Evolutionary conservation across 2,113 vertebrate genomes (phyloP).

Genomic region (Semnornis frantzii): DNA sequence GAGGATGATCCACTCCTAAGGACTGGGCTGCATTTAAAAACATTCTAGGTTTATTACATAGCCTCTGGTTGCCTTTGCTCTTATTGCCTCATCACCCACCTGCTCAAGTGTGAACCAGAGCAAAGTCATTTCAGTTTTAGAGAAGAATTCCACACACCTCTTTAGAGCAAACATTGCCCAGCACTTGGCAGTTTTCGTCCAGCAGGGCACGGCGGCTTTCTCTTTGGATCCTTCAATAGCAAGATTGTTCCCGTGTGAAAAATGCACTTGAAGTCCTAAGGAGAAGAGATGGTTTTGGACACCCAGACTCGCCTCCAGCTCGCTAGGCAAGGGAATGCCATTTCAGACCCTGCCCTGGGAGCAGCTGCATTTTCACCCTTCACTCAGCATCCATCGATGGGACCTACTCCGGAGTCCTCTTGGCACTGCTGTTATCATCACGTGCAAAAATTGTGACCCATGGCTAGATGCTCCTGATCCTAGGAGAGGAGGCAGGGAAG

Average conservation of each 20-base stretch:
- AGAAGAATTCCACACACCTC: not conserved
- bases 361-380: not conserved
- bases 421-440: accelerated
- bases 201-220: accelerated
- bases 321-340: accelerated
- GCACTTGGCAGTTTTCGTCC: not conserved
- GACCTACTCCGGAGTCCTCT: not conserved
- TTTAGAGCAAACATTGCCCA: not conserved
- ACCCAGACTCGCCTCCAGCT: not conserved
- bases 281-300: not conserved
- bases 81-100: not conserved
- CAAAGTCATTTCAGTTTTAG: not conserved
- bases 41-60: not conserved
- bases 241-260: constrained; percentile 11
- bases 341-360: accelerated
- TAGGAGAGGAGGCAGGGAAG: not conserved
- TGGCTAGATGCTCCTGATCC: not conserved
- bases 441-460: not conserved
- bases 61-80: not conserved
- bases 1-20: accelerated
- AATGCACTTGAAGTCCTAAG: not conserved
- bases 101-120: not conserved
- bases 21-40: not conserved
- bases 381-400: accelerated
- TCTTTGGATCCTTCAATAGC: not conserved